Evolutionary conservation across 2,888 invertebrate species (phyloP).

Genomic region (Nymphalis urticae): DNA sequence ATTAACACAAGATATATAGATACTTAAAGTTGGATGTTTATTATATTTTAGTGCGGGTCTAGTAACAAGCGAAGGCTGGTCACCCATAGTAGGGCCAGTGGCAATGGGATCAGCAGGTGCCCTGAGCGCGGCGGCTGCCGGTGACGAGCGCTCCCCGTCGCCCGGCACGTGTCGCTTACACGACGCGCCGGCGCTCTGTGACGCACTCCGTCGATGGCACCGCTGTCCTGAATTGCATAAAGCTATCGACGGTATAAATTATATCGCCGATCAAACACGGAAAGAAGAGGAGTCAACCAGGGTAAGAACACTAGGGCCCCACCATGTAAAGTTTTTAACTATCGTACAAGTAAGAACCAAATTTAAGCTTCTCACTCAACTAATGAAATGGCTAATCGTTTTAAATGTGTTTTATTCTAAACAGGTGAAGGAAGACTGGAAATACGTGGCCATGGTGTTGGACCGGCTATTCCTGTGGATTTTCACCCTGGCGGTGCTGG

Average conservation of each 20-base stretch:
- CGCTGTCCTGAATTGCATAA: slow-evolving; percentile 95
- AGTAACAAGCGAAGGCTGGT: slow-evolving; percentile 46
- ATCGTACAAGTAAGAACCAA: too few species aligned
- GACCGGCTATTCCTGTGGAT: slow-evolving; percentile 98
- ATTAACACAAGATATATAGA: too few species aligned
- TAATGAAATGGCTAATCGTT: too few species aligned
- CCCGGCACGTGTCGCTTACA: slow-evolving; percentile 81
- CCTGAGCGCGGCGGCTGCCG: slow-evolving; percentile 43
- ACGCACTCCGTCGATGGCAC: slow-evolving; percentile 89
- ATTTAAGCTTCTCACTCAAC: too few species aligned
- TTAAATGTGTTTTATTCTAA: slow-evolving; percentile 23
- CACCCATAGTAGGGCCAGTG: slow-evolving; percentile 40
- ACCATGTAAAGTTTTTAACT: too few species aligned
- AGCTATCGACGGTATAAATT: slow-evolving; percentile 95
- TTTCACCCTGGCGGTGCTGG: slow-evolving; percentile 96
- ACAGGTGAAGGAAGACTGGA: slow-evolving; percentile 98
- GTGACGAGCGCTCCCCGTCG: slow-evolving; percentile 58
- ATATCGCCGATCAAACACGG: slow-evolving; percentile 95
- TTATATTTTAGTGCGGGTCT: slow-evolving; percentile 54
- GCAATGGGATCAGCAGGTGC: slow-evolving; percentile 36
- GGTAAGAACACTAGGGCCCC: slow-evolving; percentile 76
- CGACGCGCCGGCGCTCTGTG: slow-evolving; percentile 82
- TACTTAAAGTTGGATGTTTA: not conserved
- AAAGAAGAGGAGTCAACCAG: slow-evolving; percentile 95
- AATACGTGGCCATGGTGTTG: slow-evolving; percentile 98